phyloP scores from a whole-genome alignment of 2,113 vertebrate genomes.

The Microcebus griseorufus region DNA sequence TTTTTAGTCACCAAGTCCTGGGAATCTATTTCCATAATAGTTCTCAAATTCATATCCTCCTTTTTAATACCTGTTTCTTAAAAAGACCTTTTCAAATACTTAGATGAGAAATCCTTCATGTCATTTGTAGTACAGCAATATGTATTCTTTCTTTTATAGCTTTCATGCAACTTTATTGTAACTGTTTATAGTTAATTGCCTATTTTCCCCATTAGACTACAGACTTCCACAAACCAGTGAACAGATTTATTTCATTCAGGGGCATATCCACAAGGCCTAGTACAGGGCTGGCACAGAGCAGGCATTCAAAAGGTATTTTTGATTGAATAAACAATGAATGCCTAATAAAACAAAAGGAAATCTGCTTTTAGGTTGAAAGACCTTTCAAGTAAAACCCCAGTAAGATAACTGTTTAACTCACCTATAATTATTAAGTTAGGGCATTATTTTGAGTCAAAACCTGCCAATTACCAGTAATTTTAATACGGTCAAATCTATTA shows the following conservation, averaged over 20 bases:
- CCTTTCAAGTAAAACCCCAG: conserved; percentile 1
- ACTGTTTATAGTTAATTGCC: not conserved
- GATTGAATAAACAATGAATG: not conserved
- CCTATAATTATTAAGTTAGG: not conserved
- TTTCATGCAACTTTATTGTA: not conserved
- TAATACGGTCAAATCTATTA: not conserved
- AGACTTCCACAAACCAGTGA: not conserved
- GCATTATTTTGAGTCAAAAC: not conserved
- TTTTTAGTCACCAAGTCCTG: not conserved
- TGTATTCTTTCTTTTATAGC: not conserved
- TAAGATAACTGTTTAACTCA: not conserved
- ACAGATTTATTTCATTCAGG: not conserved
- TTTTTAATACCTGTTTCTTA: not conserved
- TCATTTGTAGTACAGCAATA: not conserved
- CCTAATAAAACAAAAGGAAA: not conserved
- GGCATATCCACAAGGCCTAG: not conserved
- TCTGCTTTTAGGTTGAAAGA: not conserved
- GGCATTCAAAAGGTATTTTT: conserved; percentile 36
- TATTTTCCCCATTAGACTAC: not conserved
- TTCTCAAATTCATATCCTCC: not conserved
- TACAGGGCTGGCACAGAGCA: not conserved
- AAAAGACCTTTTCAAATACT: not conserved
- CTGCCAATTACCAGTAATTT: not conserved
- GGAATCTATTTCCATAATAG: not conserved
- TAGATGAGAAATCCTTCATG: not conserved